Percentiles rank a stretch among this genome's conserved stretches.
phyloP scores from a whole-genome alignment of 1,140 invertebrate species.

The Ceratina australensis region DNA sequence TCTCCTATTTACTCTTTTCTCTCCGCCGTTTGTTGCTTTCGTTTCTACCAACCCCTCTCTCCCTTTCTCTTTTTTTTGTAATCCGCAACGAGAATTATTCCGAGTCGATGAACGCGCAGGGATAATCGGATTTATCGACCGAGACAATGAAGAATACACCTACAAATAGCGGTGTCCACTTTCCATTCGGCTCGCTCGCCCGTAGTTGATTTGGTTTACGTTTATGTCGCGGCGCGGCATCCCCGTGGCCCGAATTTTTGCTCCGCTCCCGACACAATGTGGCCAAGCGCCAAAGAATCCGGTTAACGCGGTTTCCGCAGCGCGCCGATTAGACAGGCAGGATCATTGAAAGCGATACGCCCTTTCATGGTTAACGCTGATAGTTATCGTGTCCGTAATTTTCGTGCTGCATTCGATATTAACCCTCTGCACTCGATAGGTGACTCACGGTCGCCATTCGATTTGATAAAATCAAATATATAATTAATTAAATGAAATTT shows the following conservation, averaged over 20 bases:
- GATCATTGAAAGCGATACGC: neutral
- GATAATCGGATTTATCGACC: slow-evolving; percentile 55
- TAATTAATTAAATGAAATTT: no score
- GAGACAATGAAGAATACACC: slow-evolving; percentile 40
- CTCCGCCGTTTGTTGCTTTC: neutral
- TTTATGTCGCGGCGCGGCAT: neutral
- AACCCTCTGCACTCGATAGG: no score
- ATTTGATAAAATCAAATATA: no score
- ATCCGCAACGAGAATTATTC: slow-evolving; percentile 55
- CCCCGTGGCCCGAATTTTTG: slow-evolving; percentile 13
- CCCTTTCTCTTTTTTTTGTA: slow-evolving; percentile 22
- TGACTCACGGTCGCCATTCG: no score
- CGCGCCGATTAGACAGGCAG: neutral
- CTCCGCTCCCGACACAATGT: neutral
- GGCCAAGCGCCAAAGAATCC: slow-evolving; percentile 17
- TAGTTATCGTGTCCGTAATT: neutral
- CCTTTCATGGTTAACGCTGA: neutral
- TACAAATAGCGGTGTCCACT: slow-evolving; percentile 41
- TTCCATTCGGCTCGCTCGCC: slow-evolving; percentile 26
- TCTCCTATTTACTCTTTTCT: neutral
- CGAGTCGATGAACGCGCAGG: slow-evolving; percentile 38
- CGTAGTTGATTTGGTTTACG: slow-evolving; percentile 27
- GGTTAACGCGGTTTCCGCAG: neutral
- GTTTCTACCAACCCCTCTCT: no score
- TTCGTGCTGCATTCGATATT: no score